These are phyloP conservation scores for Halisarca cf. caerulea DNA, from an alignment of 37 sponge, comb jelly and placozoan species.

Conservation along the genomic window DNA sequence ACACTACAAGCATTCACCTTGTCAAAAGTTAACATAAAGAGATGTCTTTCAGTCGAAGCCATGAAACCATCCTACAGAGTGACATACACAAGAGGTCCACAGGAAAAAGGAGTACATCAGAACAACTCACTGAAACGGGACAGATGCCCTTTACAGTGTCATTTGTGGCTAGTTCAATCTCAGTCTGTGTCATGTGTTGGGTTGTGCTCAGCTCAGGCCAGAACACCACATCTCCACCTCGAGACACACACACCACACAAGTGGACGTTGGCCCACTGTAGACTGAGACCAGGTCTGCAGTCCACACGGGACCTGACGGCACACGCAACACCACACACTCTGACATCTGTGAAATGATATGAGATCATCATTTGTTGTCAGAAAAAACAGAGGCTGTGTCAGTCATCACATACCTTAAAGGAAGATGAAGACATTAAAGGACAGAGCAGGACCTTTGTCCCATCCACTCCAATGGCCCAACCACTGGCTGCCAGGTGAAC, in stretches of 20 bases:
- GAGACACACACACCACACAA: not conserved
- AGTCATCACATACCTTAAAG: not conserved
- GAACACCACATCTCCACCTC: not conserved
- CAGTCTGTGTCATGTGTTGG: not conserved
- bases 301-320: conserved; percentile 36
- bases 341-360: not conserved
- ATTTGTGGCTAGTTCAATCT: not conserved
- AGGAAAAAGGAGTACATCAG: not conserved
- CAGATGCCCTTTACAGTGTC: not conserved
- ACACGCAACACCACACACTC: conserved; percentile 38
- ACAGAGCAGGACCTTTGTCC: conserved; percentile 45
- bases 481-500: conserved; percentile 42
- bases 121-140: not conserved
- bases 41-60: not conserved
- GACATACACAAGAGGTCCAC: not conserved
- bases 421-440: too few relatives aligned
- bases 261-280: not conserved
- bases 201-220: not conserved
- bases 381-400: too few relatives aligned
- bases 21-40: not conserved
- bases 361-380: too few relatives aligned
- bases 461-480: conserved; percentile 59
- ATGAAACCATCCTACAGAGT: not conserved
- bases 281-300: conserved; percentile 42
- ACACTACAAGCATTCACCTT: not conserved